Evolutionary conservation across 2,888 invertebrate species (phyloP), one percentile per base, ranked within the genome.

Genomic region (Coenonympha arcania): DNA sequence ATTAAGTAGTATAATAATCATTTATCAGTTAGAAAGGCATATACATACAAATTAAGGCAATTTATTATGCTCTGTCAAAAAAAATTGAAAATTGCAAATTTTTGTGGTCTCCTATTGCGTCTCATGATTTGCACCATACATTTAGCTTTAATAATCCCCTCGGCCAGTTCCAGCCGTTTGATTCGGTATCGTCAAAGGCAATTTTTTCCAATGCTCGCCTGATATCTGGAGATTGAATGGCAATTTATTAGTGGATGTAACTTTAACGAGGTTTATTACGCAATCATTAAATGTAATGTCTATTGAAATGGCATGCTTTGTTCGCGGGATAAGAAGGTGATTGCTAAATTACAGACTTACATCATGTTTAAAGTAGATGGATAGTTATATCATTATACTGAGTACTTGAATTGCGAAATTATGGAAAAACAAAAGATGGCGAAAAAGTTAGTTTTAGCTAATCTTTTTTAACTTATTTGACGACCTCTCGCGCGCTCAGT

Each of bases 91-190:
- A n/a, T n/a, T n/a, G n/a, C n/a, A n/a, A n/a, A n/a, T n/a, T n/a
- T n/a, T n/a, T n/a, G n/a, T n/a, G n/a, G n/a, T n/a, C 31, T 6
- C 8, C 4, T n/a, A 13, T 2, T 4, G 6, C 11, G 47, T 20
- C 52, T 52, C 39, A 3, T 51, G 5, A 49, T 39, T 45, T 42
- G 24, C 8, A 45, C 47, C 51, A 36, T 4, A 22, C 26, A 4
- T 26, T 15, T 31, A 49, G 48, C 41, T 51, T 54, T 56, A 58
- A 58, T 58, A 58, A 55, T 53, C 48, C 50, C 44, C 40, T 45
- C 44, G 45, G 42, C 36, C 48, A 48, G 33, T 43, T 44, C 48
- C 37, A 33, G 52, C 33, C 49, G 36, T 49, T 34, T 47, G 49
- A 49, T 50, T 52, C 20, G 22, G 15, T 36, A 39, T 41, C 40